Conservation (phyloP, 2,797 vertebrate species). For the Darevskia nairensis region DNA sequence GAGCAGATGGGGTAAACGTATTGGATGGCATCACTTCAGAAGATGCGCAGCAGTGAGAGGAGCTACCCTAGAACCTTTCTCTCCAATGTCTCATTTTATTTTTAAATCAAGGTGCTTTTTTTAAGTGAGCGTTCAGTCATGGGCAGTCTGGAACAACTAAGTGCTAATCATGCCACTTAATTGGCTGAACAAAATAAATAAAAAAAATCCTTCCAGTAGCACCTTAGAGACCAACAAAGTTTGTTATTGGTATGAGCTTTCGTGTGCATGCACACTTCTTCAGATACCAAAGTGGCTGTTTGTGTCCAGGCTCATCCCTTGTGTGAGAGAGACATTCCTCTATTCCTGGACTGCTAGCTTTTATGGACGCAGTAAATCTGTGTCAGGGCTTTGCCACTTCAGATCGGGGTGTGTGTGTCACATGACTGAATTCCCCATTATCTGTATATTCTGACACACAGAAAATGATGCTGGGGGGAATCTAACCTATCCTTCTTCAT, state of each 20-base stretch:
- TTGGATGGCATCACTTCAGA: not conserved
- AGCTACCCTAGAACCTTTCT: not conserved
- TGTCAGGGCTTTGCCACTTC: no score
- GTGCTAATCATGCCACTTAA: not conserved
- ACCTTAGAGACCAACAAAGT: no score
- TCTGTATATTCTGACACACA: no score
- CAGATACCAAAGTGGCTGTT: not conserved
- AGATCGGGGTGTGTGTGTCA: no score
- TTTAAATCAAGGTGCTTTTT: not conserved
- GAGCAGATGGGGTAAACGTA: not conserved
- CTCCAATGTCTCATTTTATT: not conserved
- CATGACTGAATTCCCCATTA: no score
- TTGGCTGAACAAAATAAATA: not conserved
- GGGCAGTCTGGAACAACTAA: not conserved
- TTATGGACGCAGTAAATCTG: not conserved
- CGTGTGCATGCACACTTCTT: no score
- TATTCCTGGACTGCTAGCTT: not conserved
- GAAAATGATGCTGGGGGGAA: not conserved
- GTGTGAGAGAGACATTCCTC: not conserved
- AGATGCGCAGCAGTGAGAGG: not conserved
- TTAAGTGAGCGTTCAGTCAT: not conserved
- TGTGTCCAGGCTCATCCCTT: not conserved
- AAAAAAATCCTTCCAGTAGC: no score
- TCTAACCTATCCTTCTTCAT: not conserved
- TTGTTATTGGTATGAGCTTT: no score